A percentile compares a stretch with the other conserved stretches of the same genome.
These are phyloP conservation scores for Parazoanthus swiftii DNA, from an alignment of 92 coral and sea anemone genomes.

Conservation along the genomic window DNA sequence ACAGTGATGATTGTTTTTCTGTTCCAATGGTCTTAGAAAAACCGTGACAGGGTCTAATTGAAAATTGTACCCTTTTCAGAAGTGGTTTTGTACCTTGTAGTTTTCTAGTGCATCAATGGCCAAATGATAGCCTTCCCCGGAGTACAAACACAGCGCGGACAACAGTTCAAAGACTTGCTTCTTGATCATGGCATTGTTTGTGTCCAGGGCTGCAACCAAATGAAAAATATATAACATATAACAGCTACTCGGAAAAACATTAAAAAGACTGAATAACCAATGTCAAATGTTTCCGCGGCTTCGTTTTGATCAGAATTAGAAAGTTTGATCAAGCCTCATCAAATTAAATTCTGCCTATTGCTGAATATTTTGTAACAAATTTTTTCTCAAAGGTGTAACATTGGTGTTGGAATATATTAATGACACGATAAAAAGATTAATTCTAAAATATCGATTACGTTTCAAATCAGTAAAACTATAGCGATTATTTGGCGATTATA, in stretches of 20 bases:
- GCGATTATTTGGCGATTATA: too few relatives aligned
- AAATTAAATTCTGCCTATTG: too few relatives aligned
- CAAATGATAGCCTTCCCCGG: slow-evolving; percentile 87
- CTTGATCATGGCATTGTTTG: slow-evolving; percentile 95
- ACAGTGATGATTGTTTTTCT: too few relatives aligned
- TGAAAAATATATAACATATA: too few relatives aligned
- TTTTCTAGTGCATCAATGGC: slow-evolving; percentile 96
- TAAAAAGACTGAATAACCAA: not conserved
- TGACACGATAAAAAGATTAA: too few relatives aligned
- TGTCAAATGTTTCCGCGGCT: not conserved
- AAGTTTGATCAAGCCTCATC: not conserved
- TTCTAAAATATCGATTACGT: too few relatives aligned
- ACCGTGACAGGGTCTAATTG: not conserved
- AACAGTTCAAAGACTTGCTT: slow-evolving; percentile 97
- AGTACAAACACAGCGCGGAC: slow-evolving; percentile 94
- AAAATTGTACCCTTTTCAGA: not conserved
- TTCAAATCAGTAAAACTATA: too few relatives aligned
- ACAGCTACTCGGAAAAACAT: not conserved
- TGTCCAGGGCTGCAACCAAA: slow-evolving; percentile 84
- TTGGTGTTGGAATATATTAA: too few relatives aligned
- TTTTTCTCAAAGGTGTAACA: not conserved
- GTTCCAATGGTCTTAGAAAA: too few relatives aligned
- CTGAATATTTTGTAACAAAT: too few relatives aligned
- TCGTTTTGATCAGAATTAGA: not conserved
- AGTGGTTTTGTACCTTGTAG: slow-evolving; percentile 71